Conservation (phyloP, 2,113 vertebrate genomes). For the Mormyrus lacerda region DNA sequence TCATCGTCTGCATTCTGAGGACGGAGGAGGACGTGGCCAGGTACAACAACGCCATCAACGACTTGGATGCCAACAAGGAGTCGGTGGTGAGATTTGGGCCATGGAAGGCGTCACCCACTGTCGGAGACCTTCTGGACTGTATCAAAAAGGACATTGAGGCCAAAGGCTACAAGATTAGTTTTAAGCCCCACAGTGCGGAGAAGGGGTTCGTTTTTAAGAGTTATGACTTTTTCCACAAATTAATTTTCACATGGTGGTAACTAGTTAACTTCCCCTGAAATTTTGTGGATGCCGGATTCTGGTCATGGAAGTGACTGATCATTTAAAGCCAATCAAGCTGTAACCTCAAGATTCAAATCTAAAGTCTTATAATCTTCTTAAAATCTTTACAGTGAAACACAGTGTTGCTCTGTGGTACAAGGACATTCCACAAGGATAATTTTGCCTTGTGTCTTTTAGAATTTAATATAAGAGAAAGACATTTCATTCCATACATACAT, state of each 20-base stretch:
- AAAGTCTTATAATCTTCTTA: neutral
- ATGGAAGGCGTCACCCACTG: slow-evolving; percentile 63
- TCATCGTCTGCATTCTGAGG: slow-evolving; percentile 69
- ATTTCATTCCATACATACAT: neutral
- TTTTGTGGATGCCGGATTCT: neutral
- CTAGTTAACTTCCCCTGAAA: neutral
- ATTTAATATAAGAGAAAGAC: neutral
- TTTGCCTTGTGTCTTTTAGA: neutral
- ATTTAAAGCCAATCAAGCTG: neutral
- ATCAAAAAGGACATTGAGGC: slow-evolving; percentile 72
- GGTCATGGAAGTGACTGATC: neutral
- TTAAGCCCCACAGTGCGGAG: slow-evolving; percentile 45
- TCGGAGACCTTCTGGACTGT: slow-evolving; percentile 73
- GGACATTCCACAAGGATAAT: neutral
- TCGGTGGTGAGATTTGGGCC: slow-evolving; percentile 86
- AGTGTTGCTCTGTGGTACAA: neutral
- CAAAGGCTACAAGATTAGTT: slow-evolving; percentile 68
- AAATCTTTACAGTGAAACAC: neutral
- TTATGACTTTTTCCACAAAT: slow-evolving; percentile 65
- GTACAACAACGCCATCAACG: slow-evolving; percentile 58
- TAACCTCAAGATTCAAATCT: neutral
- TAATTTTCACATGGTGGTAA: slow-evolving; percentile 87
- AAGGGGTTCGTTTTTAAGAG: slow-evolving; percentile 64
- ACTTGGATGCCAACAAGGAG: slow-evolving; percentile 66
- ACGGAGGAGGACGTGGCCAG: slow-evolving; percentile 61